Base-by-base conservation (phyloP, 2,888 invertebrate genomes). In the Pycnomerus fuliginosus region DNA sequence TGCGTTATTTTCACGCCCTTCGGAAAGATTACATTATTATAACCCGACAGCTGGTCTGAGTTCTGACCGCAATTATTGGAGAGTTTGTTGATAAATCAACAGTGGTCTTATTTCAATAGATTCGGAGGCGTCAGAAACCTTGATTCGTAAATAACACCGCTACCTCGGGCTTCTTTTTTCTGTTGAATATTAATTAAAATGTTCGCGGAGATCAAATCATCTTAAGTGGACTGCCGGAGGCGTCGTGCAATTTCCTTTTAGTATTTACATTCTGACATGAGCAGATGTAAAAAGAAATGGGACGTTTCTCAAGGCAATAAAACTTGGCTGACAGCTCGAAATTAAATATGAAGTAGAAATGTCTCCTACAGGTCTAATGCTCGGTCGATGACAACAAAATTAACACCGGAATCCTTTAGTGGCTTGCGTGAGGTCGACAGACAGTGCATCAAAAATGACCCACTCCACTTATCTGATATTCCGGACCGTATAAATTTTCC, bases 401-500 rank as follows among this genome's bases (percentile, higher is more conserved):
- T n/a, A n/a, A n/a, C n/a, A n/a, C n/a, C n/a, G n/a, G n/a, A n/a
- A n/a, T 25, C 25, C 25, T 10, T 25, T 10, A 25, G 20, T 20
- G 20, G 4, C 20, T 5, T 20, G 20, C 20, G 20, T 31, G 7
- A 34, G 39, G 46, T 46, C 32, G 46, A 41, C 41, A 41, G 34
- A 8, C 20, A 20, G 5, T 4, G 42, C 49, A 30, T 45, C 45
- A 42, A 45, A 44, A 48, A 46, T 51, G 38, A 45, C 45, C 46
- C 53, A 53, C 55, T 58, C 55, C 56, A 62, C 64, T 64, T 65
- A 64, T 63, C 62, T 60, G 57, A 58, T 60, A 57, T 58, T 58
- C 62, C 66, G 64, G 64, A 63, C 65, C 71, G 72, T 74, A 77
- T 77, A 77, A 77, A 77, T 77, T 76, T 67, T 74, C 71, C 71